phyloP scores from a whole-genome alignment of 2,797 vertebrate genomes.

The Myotis vivesi region DNA sequence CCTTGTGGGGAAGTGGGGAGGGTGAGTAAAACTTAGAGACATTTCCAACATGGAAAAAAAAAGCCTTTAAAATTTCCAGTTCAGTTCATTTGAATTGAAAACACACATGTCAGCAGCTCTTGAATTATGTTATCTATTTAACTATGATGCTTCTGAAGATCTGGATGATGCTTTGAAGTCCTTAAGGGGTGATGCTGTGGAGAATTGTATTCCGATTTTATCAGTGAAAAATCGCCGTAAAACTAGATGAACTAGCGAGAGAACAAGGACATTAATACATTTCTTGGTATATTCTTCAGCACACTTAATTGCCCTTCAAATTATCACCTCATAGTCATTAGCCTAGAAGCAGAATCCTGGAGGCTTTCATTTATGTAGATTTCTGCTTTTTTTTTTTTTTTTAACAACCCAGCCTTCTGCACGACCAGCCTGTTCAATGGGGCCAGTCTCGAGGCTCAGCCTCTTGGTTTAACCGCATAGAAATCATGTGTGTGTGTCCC shows the following conservation, averaged over 20 bases:
- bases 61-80: neutral
- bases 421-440: neutral
- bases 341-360: neutral
- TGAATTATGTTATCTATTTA: neutral
- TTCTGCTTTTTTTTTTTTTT: neutral
- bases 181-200: fast-evolving
- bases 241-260: neutral
- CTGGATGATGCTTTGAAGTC: neutral
- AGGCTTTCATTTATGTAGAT: neutral
- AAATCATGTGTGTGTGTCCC: neutral
- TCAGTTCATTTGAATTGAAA: neutral
- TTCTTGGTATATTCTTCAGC: neutral
- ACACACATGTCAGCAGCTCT: neutral
- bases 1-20: neutral
- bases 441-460: neutral
- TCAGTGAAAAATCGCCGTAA: neutral
- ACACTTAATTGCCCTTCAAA: neutral
- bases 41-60: neutral
- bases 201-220: neutral
- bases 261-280: too few relatives aligned
- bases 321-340: neutral
- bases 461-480: neutral
- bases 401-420: fast-evolving
- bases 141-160: neutral
- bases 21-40: neutral